Evolutionary conservation across 1,140 invertebrate species (phyloP).

Genomic region (Neodiprion pinetum): DNA sequence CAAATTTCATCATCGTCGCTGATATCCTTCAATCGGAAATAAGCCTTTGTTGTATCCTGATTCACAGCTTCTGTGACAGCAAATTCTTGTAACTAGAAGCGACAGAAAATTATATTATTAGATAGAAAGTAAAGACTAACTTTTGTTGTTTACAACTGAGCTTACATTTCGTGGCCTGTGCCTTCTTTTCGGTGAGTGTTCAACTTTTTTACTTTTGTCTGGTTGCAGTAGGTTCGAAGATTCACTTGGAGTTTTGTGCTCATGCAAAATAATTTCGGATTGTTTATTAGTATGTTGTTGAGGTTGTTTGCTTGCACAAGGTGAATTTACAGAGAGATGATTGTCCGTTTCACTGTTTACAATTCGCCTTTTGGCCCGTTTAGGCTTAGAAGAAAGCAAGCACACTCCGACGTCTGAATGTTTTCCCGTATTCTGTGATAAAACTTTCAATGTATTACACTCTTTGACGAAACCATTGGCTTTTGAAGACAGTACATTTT

Average conservation of each 20-base stretch:
- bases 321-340: too few species aligned
- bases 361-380: too few species aligned
- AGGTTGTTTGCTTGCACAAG: too few species aligned
- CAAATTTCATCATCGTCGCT: conserved; percentile 46
- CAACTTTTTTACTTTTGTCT: too few species aligned
- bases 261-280: too few species aligned
- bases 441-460: background rate
- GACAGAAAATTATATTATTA: background rate
- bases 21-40: conserved; percentile 39
- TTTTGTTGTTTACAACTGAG: background rate
- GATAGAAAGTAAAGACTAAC: background rate
- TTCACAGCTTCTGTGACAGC: conserved; percentile 28
- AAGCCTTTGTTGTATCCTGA: conserved; percentile 26
- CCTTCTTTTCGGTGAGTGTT: background rate
- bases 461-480: too few species aligned
- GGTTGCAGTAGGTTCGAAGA: too few species aligned
- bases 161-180: background rate
- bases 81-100: conserved; percentile 40
- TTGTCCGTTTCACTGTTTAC: too few species aligned
- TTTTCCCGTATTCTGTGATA: background rate
- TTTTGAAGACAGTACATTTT: too few species aligned
- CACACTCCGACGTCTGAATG: background rate
- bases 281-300: too few species aligned
- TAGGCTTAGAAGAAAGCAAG: too few species aligned
- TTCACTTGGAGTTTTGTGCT: too few species aligned